These are phyloP conservation scores for Megalops atlanticus DNA, from an alignment of 2,113 vertebrate genomes.

Conservation along the genomic window DNA sequence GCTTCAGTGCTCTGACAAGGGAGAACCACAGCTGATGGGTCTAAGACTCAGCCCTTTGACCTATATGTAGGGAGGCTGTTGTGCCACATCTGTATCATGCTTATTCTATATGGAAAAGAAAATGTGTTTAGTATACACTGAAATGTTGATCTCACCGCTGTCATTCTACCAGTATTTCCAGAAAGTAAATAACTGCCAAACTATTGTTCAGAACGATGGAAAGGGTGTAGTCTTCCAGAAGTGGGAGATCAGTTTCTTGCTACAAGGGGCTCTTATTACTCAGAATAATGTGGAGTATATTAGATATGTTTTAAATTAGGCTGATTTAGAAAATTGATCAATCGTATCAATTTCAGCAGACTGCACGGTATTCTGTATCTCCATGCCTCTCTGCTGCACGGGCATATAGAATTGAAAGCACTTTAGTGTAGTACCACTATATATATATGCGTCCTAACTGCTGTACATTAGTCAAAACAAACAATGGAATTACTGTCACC, in stretches of 20 bases:
- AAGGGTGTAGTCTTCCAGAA: not conserved
- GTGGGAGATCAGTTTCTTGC: too few species aligned
- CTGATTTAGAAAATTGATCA: not conserved
- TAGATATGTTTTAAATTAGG: not conserved
- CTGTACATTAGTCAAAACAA: slow-evolving; percentile 54
- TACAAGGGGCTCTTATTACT: too few species aligned
- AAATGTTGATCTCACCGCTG: too few species aligned
- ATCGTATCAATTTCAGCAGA: too few species aligned
- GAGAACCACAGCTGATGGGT: too few species aligned
- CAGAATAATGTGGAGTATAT: not conserved
- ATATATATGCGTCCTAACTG: too few species aligned
- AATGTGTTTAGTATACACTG: not conserved
- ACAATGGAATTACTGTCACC: slow-evolving; percentile 59
- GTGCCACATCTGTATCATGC: not conserved
- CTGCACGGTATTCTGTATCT: too few species aligned
- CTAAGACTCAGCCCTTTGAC: not conserved
- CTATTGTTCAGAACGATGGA: not conserved
- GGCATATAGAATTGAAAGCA: too few species aligned
- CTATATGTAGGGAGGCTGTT: not conserved
- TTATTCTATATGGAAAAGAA: not conserved
- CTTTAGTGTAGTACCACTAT: too few species aligned
- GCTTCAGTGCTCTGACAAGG: not conserved
- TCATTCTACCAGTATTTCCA: not conserved
- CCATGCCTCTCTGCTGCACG: too few species aligned
- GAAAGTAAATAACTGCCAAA: too few species aligned